These are phyloP conservation scores for Daptonema setosum DNA, from an alignment of 2,888 invertebrate genomes.

Conservation along the genomic window DNA sequence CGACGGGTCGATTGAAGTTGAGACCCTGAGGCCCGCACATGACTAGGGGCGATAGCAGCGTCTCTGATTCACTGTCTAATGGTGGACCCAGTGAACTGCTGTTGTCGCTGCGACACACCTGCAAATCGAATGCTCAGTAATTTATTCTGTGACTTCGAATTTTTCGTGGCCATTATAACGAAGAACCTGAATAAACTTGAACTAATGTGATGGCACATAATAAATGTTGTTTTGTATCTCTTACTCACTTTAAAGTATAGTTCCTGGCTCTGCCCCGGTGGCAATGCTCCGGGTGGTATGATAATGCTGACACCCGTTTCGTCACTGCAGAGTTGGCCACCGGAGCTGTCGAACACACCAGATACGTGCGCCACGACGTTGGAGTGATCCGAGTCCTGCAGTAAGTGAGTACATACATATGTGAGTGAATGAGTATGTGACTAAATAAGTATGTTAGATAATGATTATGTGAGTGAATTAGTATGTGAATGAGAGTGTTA, in stretches of 20 bases:
- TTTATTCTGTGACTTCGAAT: too few relatives aligned
- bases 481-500: too few relatives aligned
- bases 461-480: too few relatives aligned
- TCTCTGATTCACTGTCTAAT: constrained; percentile 75
- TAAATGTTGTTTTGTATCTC: too few relatives aligned
- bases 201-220: too few relatives aligned
- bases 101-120: constrained; percentile 13
- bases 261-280: constrained; percentile 58
- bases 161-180: too few relatives aligned
- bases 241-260: constrained; percentile 57
- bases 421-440: too few relatives aligned
- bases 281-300: constrained; percentile 67
- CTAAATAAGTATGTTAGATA: too few relatives aligned
- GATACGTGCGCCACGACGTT: constrained; percentile 11
- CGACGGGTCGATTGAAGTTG: constrained; percentile 65
- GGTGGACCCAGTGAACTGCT: constrained; percentile 42
- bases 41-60: constrained; percentile 72
- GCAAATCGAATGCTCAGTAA: background rate
- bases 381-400: background rate
- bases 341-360: constrained; percentile 27
- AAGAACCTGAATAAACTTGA: too few relatives aligned
- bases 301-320: constrained; percentile 72
- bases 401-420: too few relatives aligned
- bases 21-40: constrained; percentile 87
- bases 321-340: constrained; percentile 60